Conservation (phyloP, 2,888 invertebrate genomes). For the Pyrochroa serraticornis region DNA sequence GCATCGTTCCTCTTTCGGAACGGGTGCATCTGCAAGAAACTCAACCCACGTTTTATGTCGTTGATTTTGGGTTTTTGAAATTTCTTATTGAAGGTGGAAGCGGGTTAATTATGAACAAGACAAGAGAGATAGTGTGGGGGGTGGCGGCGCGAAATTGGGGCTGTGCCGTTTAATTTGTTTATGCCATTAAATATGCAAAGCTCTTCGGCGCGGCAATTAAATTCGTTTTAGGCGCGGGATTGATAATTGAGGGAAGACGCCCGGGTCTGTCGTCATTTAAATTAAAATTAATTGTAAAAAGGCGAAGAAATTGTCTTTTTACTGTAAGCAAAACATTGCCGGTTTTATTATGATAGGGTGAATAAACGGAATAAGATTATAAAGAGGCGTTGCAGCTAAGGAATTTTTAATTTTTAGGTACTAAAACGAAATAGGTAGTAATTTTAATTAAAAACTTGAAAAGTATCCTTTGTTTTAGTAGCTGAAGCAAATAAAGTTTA, state of each 20-base stretch:
- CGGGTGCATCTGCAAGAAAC: no score
- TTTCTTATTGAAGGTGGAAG: no score
- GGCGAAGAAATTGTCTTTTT: slow-evolving; percentile 42
- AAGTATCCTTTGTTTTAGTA: slow-evolving; percentile 58
- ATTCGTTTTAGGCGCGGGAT: slow-evolving; percentile 6
- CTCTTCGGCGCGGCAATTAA: slow-evolving; percentile 5
- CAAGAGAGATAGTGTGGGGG: no score
- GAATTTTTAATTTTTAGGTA: slow-evolving; percentile 57
- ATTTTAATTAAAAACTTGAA: slow-evolving; percentile 59
- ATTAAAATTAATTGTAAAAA: slow-evolving; percentile 23
- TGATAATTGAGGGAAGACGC: slow-evolving; percentile 2
- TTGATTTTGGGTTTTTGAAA: no score
- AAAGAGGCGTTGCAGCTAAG: slow-evolving; percentile 39
- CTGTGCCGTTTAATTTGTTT: background rate
- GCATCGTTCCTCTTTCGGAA: slow-evolving; percentile 1
- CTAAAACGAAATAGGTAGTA: slow-evolving; percentile 57
- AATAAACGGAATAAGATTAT: slow-evolving; percentile 46
- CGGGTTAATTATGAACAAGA: no score
- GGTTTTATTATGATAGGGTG: slow-evolving; percentile 49
- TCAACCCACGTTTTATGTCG: no score
- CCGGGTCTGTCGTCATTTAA: slow-evolving; percentile 2
- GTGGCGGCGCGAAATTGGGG: no score
- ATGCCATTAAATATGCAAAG: slow-evolving; percentile 4
- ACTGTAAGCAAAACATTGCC: slow-evolving; percentile 47
- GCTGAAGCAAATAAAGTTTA: slow-evolving; percentile 55